These are phyloP conservation scores for Metellina segmentata DNA, from an alignment of 2,888 invertebrate species.

Conservation along the genomic window DNA sequence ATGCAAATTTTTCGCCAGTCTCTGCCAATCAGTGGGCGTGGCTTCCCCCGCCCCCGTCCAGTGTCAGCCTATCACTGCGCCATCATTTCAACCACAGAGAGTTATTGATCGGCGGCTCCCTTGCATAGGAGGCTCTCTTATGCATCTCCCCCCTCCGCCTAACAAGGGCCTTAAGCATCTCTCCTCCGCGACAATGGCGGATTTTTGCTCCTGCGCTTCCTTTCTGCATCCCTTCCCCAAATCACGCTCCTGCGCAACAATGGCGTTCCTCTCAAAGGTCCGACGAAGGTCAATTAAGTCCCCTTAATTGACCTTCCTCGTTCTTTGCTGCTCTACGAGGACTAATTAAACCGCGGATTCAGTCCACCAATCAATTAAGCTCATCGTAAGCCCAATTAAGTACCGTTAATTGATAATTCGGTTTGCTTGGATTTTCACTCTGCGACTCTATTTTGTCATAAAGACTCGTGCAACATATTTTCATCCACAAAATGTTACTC, in stretches of 20 bases:
- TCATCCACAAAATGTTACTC: too few relatives aligned
- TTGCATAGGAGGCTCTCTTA: conserved; percentile 76
- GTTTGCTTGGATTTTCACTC: too few relatives aligned
- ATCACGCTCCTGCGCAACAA: conserved; percentile 30
- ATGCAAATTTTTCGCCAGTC: conserved; percentile 74
- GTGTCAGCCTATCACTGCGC: conserved; percentile 76
- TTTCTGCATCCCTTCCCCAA: conserved; percentile 57
- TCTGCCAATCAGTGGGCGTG: conserved; percentile 74
- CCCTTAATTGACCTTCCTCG: too few relatives aligned
- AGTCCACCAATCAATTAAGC: too few relatives aligned
- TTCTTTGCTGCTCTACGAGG: too few relatives aligned
- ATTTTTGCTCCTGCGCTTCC: conserved; percentile 75
- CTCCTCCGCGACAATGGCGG: conserved; percentile 74
- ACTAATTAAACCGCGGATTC: too few relatives aligned
- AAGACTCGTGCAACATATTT: too few relatives aligned
- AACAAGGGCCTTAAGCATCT: conserved; percentile 1
- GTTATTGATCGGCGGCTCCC: conserved; percentile 72
- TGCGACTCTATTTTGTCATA: too few relatives aligned
- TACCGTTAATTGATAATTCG: too few relatives aligned
- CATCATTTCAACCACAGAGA: conserved; percentile 75
- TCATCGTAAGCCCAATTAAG: too few relatives aligned
- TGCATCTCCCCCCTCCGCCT: conserved; percentile 68
- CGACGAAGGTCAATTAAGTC: neutral
- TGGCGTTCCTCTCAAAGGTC: neutral
- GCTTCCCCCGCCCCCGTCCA: conserved; percentile 66